phyloP scores from a whole-genome alignment of 2,888 invertebrate genomes.

The Drosophila incognita region DNA sequence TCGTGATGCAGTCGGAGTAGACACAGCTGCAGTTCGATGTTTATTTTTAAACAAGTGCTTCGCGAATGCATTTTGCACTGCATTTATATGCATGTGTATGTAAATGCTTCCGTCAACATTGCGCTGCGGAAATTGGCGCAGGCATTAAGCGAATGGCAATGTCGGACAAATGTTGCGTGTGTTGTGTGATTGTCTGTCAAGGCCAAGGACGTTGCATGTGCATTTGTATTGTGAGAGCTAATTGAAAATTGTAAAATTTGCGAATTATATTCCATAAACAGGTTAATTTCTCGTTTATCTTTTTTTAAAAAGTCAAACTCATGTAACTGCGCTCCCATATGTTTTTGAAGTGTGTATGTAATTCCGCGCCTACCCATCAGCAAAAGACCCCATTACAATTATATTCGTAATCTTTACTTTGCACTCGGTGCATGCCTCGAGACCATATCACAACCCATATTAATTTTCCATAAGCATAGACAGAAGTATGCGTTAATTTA shows the following conservation, averaged over 20 bases:
- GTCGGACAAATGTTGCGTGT: slow-evolving; percentile 27
- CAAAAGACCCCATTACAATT: background rate
- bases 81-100: slow-evolving; percentile 35
- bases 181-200: slow-evolving; percentile 35
- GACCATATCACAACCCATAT: background rate
- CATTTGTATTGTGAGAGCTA: slow-evolving; percentile 13
- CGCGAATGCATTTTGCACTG: slow-evolving; percentile 8
- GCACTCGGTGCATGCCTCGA: background rate
- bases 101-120: slow-evolving; percentile 67
- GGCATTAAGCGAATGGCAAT: slow-evolving; percentile 13
- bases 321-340: slow-evolving; percentile 36
- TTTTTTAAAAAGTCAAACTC: slow-evolving; percentile 35
- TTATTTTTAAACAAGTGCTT: slow-evolving; percentile 42
- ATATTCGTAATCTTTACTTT: background rate
- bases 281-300: slow-evolving; percentile 3
- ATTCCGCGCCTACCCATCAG: background rate
- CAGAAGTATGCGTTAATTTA: background rate
- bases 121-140: slow-evolving; percentile 72
- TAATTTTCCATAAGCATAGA: background rate
- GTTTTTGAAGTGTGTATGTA: slow-evolving; percentile 12
- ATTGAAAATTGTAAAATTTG: background rate
- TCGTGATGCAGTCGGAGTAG: slow-evolving; percentile 36
- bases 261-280: slow-evolving; percentile 17
- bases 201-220: slow-evolving; percentile 70
- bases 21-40: slow-evolving; percentile 13